phyloP scores from a whole-genome alignment of 2,888 invertebrate genomes.

The Biston stratarius region DNA sequence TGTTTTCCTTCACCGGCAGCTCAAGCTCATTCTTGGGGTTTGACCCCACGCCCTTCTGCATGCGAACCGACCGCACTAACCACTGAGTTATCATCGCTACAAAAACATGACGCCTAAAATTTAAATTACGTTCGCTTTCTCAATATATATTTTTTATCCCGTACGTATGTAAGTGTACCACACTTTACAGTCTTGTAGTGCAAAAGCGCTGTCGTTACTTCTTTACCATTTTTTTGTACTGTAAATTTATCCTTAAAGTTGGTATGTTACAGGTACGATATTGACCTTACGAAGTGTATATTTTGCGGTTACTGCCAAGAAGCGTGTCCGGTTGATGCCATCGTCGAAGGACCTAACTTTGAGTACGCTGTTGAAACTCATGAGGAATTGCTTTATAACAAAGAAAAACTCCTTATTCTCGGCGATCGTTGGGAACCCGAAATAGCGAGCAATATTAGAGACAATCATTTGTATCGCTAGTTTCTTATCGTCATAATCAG shows the following conservation, averaged over 20 bases:
- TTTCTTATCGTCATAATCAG: slow-evolving; percentile 16
- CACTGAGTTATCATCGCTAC: too few species aligned
- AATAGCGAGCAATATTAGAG: slow-evolving; percentile 95
- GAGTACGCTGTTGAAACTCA: slow-evolving; percentile 99
- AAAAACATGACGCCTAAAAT: too few species aligned
- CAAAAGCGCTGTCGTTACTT: too few species aligned
- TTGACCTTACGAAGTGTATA: slow-evolving; percentile 99
- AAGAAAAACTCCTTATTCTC: slow-evolving; percentile 97
- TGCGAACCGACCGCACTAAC: too few species aligned
- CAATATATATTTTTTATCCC: too few species aligned
- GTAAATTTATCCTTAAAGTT: not conserved
- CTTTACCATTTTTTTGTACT: not conserved
- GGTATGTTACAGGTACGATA: slow-evolving; percentile 91
- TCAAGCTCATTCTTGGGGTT: too few species aligned
- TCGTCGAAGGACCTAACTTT: slow-evolving; percentile 99
- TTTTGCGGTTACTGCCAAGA: slow-evolving; percentile 99
- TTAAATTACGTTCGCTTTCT: too few species aligned
- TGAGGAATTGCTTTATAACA: slow-evolving; percentile 99
- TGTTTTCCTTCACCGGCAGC: too few species aligned
- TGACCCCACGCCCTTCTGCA: too few species aligned
- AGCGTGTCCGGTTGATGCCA: slow-evolving; percentile 98
- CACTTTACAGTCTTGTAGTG: too few species aligned
- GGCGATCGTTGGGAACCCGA: slow-evolving; percentile 99
- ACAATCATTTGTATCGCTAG: slow-evolving; percentile 75
- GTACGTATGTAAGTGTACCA: too few species aligned